These are phyloP conservation scores for Leucophenga varia DNA, from an alignment of 1,140 invertebrate genomes.

Conservation along the genomic window DNA sequence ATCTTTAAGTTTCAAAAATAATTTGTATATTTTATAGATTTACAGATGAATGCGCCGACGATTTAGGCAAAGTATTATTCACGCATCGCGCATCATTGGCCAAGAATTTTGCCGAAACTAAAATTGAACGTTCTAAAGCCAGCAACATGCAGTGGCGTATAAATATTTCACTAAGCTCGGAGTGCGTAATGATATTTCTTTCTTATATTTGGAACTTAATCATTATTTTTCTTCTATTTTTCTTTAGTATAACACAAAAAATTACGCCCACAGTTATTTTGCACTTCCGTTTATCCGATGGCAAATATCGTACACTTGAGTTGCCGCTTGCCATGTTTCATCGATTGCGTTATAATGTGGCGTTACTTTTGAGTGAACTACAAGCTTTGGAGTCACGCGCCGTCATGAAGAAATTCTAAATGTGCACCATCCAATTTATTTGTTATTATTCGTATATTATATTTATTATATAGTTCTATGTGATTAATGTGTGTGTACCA, in stretches of 20 bases:
- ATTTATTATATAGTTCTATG: background rate
- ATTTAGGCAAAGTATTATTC: constrained; percentile 46
- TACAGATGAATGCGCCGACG: constrained; percentile 43
- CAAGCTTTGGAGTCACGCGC: constrained; percentile 42
- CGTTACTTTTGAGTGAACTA: constrained; percentile 43
- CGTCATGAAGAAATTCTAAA: constrained; percentile 39
- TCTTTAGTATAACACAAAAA: constrained; percentile 26
- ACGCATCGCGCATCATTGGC: constrained; percentile 47
- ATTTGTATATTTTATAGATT: constrained; percentile 24
- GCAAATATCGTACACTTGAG: constrained; percentile 42
- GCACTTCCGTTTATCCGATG: constrained; percentile 45
- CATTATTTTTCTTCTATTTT: background rate
- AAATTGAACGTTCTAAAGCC: constrained; percentile 42
- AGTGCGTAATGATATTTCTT: constrained; percentile 25
- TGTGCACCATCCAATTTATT: no score
- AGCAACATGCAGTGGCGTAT: constrained; percentile 52
- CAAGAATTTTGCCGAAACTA: constrained; percentile 45
- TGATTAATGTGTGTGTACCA: constrained; percentile 5
- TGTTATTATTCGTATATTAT: background rate
- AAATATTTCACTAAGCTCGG: constrained; percentile 42
- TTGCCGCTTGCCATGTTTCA: constrained; percentile 51
- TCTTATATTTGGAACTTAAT: no score
- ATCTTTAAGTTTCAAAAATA: background rate
- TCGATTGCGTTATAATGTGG: constrained; percentile 45
- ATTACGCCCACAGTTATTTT: constrained; percentile 45